A percentile compares a stretch with the other conserved stretches of the same genome.
These are phyloP conservation scores for Solen grandis DNA, from an alignment of 1,140 invertebrate species.

Conservation along the genomic window DNA sequence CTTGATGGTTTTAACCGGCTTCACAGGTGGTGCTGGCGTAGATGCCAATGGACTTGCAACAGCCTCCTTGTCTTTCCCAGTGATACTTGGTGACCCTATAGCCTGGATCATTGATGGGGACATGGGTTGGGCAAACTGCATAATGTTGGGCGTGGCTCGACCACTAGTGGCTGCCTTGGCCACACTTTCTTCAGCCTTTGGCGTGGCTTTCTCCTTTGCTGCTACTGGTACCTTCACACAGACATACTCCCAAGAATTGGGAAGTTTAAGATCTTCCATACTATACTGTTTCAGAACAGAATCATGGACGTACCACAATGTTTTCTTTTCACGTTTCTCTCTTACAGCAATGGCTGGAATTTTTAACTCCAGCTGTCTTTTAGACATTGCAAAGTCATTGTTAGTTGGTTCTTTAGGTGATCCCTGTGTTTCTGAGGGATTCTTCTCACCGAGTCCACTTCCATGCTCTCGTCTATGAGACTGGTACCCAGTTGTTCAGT, in stretches of 20 bases:
- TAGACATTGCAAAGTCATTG: slow-evolving; percentile 71
- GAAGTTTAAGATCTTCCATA: slow-evolving; percentile 80
- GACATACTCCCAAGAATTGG: slow-evolving; percentile 64
- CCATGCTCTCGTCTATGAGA: slow-evolving; percentile 44
- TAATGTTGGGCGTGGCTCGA: slow-evolving; percentile 59
- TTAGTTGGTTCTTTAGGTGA: slow-evolving; percentile 30
- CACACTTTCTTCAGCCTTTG: slow-evolving; percentile 50
- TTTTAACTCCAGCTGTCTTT: slow-evolving; percentile 77
- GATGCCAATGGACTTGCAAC: too few relatives aligned
- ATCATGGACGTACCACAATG: slow-evolving; percentile 86
- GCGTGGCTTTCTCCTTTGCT: slow-evolving; percentile 49
- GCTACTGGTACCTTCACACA: slow-evolving; percentile 25
- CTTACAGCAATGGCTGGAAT: slow-evolving; percentile 83
- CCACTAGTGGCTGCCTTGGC: not conserved
- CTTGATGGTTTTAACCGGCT: too few relatives aligned
- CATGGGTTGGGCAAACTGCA: slow-evolving; percentile 66
- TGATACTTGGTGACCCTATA: not conserved
- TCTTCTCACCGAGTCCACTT: slow-evolving; percentile 52
- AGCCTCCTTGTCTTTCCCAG: not conserved
- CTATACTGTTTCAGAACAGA: slow-evolving; percentile 84
- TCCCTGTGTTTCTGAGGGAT: slow-evolving; percentile 24
- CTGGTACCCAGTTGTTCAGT: not conserved
- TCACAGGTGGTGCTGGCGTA: too few relatives aligned
- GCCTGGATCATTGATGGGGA: slow-evolving; percentile 63
- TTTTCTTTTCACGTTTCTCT: slow-evolving; percentile 81